Evolutionary conservation across 2,113 vertebrate species (phyloP).

Genomic region (Turdus rufiventris): DNA sequence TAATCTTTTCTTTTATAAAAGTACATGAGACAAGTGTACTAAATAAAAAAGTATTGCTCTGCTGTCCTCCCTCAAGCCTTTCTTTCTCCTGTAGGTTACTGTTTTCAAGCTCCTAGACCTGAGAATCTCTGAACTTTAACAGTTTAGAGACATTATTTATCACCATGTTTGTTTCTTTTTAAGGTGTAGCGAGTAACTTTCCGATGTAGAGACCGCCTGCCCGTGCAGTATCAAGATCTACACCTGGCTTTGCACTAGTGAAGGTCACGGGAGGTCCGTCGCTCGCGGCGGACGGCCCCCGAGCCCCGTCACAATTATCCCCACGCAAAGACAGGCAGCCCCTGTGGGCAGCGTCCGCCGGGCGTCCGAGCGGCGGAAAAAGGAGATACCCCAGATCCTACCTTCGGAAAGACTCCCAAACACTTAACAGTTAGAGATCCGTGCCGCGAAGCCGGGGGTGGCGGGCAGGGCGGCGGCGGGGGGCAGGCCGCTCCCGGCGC

Average conservation of each 20-base stretch:
- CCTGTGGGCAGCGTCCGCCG: not conserved
- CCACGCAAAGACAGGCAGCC: constrained; percentile 27
- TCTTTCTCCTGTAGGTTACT: not conserved
- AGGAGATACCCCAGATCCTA: constrained; percentile 58
- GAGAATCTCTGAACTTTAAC: constrained; percentile 67
- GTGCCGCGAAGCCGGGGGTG: constrained; percentile 75
- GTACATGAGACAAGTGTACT: constrained; percentile 67
- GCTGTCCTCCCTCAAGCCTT: constrained; percentile 56
- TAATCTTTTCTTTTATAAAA: constrained; percentile 67
- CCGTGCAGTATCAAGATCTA: constrained; percentile 8
- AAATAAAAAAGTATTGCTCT: constrained; percentile 63
- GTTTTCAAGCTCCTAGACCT: constrained; percentile 69
- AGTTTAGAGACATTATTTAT: constrained; percentile 50
- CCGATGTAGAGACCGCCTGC: not conserved
- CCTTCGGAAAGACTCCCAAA: constrained; percentile 66
- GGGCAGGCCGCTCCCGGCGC: constrained; percentile 47
- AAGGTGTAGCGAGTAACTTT: constrained; percentile 25
- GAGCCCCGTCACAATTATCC: constrained; percentile 6
- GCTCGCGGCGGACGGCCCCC: not conserved
- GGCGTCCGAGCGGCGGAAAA: not conserved
- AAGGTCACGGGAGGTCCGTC: not conserved
- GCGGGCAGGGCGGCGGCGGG: constrained; percentile 61
- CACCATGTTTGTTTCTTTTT: not conserved
- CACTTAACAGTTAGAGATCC: constrained; percentile 86
- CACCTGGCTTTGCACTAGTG: constrained; percentile 75